Evolutionary conservation across 2,888 invertebrate genomes (phyloP), one percentile per base, ranked within the genome.

Genomic region (Pterostichus niger): DNA sequence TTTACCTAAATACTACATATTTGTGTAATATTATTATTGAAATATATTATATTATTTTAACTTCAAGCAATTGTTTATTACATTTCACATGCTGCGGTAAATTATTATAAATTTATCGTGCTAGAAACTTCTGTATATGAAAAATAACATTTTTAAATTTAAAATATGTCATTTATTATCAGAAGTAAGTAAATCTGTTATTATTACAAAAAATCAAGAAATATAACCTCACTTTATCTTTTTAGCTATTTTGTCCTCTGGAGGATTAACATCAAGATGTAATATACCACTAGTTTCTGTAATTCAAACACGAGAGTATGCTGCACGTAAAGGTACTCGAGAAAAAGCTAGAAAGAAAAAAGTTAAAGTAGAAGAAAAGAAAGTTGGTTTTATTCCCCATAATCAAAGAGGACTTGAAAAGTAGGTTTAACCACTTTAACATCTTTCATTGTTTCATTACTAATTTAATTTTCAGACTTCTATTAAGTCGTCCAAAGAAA

Each of bases 321-420:
- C 96, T 4, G 96, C 96, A 0, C 92, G 97, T 84, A 96, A 95
- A 89, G 96, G 96, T 76, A 96, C 96, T 2, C 92, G 96, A 85
- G 96, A 95, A 75, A 93, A 92, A 76, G 95, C 95, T 81, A 94
- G 87, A 10, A 87, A 87, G 83, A 89, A 94, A 86, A 96, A 95
- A 90, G 94, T 95, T 35, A 95, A 95, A 90, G 92, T 93, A 44
- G 95, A 94, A 88, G 92, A 94, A 9, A 93, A 94, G 85, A 96
- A 96, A 91, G 91, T 94, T 79, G 95, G 93, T 61, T 95, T 95
- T 86, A 93, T 95, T 81, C 95, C 95, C 0, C 94, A 94, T 86
- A 94, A 94, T 86, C 92, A 92, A 86, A 91, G 94, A 84, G 91
- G 92, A 61, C 93, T 92, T 84, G 91, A 89, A 82, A 88, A 90